phyloP scores from a whole-genome alignment of 2,113 vertebrate species.

The Tylochromis polylepis region DNA sequence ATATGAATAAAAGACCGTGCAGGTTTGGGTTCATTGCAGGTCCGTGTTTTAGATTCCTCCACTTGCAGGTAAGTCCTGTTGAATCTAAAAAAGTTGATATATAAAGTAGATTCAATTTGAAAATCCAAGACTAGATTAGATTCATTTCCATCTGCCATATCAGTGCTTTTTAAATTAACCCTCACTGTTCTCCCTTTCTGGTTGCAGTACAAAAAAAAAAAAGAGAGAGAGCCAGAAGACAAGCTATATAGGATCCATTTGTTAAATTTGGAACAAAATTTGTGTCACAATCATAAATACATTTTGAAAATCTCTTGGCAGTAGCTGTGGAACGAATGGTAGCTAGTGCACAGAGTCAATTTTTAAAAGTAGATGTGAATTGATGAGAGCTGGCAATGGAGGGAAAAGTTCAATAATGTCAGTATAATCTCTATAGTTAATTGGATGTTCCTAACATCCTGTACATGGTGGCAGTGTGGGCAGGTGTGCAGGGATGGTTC shows the following conservation, averaged over 20 bases:
- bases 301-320: not conserved
- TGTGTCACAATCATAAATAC: not conserved
- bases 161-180: not conserved
- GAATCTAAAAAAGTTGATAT: not conserved
- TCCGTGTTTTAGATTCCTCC: not conserved
- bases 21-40: not conserved
- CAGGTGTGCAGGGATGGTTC: constrained; percentile 32
- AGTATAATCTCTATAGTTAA: constrained; percentile 40
- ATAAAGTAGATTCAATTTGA: not conserved
- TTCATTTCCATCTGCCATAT: not conserved
- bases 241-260: not conserved
- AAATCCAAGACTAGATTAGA: not conserved
- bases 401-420: constrained; percentile 42
- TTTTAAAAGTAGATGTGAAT: constrained; percentile 30
- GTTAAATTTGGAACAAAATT: not conserved
- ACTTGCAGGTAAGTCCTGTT: not conserved
- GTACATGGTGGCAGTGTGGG: constrained; percentile 7
- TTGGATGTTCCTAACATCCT: constrained; percentile 41
- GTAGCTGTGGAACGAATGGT: not conserved
- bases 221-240: not conserved
- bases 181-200: not conserved
- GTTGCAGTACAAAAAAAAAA: not conserved
- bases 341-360: not conserved
- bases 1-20: not conserved
- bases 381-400: constrained; percentile 10